These are phyloP conservation scores for Aromia moschata DNA, from an alignment of 2,888 invertebrate species.

Conservation along the genomic window DNA sequence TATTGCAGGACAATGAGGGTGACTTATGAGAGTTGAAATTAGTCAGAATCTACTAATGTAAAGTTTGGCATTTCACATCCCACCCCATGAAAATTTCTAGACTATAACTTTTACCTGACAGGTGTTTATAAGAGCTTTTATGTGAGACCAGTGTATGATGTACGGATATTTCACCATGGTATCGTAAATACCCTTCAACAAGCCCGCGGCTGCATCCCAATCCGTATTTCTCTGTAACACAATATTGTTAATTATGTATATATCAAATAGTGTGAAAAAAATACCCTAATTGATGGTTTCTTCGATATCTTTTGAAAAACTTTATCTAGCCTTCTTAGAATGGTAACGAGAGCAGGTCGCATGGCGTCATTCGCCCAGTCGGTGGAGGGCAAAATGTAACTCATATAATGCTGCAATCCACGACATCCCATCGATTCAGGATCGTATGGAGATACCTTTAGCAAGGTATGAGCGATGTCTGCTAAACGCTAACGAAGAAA, in stretches of 20 bases:
- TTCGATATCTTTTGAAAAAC: conserved; percentile 97
- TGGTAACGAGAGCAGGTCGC: conserved; percentile 89
- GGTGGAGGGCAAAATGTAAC: conserved; percentile 89
- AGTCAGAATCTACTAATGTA: too few species aligned
- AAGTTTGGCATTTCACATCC: too few species aligned
- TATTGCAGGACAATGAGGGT: too few species aligned
- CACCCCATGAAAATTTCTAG: too few species aligned
- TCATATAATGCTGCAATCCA: conserved; percentile 93
- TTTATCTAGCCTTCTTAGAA: conserved; percentile 92
- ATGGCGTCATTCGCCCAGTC: conserved; percentile 96
- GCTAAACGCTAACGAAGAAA: conserved; percentile 80
- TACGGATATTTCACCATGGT: conserved; percentile 94
- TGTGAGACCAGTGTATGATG: conserved; percentile 95
- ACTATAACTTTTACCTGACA: conserved; percentile 73
- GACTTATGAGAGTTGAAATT: too few species aligned
- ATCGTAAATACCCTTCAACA: conserved; percentile 94
- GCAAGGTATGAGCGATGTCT: conserved; percentile 94
- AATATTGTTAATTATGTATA: too few species aligned
- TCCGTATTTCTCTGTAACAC: conserved; percentile 92
- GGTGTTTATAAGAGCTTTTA: conserved; percentile 86
- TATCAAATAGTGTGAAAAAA: too few species aligned
- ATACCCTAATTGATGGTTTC: conserved; percentile 88
- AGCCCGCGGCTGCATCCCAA: conserved; percentile 95
- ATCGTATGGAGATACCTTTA: conserved; percentile 98
- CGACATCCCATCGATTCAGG: conserved; percentile 96